phyloP scores from a whole-genome alignment of 2,888 invertebrate genomes.

The Clivina fossor region DNA sequence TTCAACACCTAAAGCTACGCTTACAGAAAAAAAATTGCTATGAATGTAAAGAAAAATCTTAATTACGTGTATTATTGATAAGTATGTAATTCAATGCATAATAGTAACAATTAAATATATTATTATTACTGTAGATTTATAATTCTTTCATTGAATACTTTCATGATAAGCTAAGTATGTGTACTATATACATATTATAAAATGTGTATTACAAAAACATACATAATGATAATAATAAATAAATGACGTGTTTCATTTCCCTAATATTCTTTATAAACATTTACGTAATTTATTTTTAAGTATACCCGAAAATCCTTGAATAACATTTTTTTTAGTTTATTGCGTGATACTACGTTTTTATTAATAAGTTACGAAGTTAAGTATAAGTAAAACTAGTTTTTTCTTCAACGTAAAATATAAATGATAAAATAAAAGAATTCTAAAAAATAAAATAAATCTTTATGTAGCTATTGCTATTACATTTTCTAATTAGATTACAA shows the following conservation, averaged over 20 bases:
- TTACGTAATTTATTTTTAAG: too few relatives aligned
- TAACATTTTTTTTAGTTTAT: too few relatives aligned
- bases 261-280: too few relatives aligned
- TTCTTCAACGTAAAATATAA: neutral
- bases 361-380: neutral
- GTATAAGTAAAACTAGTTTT: conserved; percentile 2
- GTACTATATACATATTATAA: conserved; percentile 33
- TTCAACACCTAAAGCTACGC: conserved; percentile 48
- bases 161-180: conserved; percentile 34
- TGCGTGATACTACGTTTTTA: neutral
- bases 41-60: conserved; percentile 48
- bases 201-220: conserved; percentile 33
- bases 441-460: neutral
- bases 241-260: conserved; percentile 9
- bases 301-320: too few relatives aligned
- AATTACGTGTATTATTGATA: conserved; percentile 35
- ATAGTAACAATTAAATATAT: conserved; percentile 34
- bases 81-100: conserved; percentile 34
- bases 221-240: conserved; percentile 31
- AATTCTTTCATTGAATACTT: conserved; percentile 34
- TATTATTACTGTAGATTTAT: conserved; percentile 33
- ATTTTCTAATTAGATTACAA: neutral
- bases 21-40: conserved; percentile 47
- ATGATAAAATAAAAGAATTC: neutral
- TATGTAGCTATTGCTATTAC: too few relatives aligned